phyloP scores from a whole-genome alignment of 2,888 invertebrate species.

The Amorpha juglandis region DNA sequence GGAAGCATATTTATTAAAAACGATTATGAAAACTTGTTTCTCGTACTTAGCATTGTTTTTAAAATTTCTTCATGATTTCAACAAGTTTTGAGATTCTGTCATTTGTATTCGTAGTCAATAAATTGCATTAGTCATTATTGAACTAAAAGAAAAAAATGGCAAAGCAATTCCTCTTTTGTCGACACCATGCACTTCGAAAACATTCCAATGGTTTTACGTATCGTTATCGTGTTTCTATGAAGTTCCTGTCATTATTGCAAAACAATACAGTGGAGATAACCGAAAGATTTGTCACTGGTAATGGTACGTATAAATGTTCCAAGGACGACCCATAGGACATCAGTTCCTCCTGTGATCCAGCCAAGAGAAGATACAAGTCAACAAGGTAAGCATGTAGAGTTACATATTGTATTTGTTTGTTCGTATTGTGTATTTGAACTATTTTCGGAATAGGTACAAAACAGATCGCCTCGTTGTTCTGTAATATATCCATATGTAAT shows the following conservation, averaged over 20 bases:
- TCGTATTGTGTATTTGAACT: neutral
- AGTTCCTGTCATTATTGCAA: slow-evolving; percentile 54
- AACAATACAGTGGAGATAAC: slow-evolving; percentile 66
- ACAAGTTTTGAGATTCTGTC: no score
- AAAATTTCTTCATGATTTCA: no score
- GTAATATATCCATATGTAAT: no score
- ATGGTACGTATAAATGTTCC: slow-evolving; percentile 12
- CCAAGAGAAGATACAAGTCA: slow-evolving; percentile 7
- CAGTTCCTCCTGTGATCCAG: slow-evolving; percentile 19
- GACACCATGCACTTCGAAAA: slow-evolving; percentile 29
- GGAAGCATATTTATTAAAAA: no score
- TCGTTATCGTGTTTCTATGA: slow-evolving; percentile 47
- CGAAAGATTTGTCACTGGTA: slow-evolving; percentile 39
- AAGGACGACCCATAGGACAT: neutral
- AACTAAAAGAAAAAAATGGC: neutral
- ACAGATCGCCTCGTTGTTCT: no score
- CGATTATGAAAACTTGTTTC: no score
- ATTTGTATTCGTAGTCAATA: no score
- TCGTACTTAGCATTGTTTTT: no score
- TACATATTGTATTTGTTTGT: neutral
- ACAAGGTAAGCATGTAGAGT: neutral
- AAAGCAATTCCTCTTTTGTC: slow-evolving; percentile 25
- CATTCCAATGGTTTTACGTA: slow-evolving; percentile 70
- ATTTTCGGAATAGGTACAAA: neutral
- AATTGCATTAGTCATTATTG: neutral